A percentile compares a stretch with the other conserved stretches of the same genome.
Evolutionary conservation across 1,140 invertebrate species (phyloP).

Genomic region (Doryteuthis pealeii): DNA sequence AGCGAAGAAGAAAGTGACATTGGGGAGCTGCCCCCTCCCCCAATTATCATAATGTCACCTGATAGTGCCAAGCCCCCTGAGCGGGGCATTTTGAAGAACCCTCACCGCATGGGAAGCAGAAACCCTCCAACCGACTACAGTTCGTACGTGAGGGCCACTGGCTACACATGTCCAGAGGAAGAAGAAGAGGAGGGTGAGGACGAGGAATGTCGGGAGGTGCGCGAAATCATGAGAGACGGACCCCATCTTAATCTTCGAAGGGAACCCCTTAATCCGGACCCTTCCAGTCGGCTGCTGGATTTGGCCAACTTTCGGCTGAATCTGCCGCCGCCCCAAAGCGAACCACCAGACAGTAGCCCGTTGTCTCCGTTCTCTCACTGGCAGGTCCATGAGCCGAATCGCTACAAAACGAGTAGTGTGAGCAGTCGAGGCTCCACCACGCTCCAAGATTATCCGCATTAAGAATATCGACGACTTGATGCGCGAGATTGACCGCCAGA

Average conservation of each 20-base stretch:
- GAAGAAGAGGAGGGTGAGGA: conserved; percentile 50
- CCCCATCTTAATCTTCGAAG: conserved; percentile 13
- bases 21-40: conserved; percentile 49
- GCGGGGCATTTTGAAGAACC: conserved; percentile 49
- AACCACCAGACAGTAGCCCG: conserved; percentile 19
- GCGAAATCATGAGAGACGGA: conserved; percentile 45
- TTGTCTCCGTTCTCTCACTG: conserved; percentile 22
- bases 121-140: conserved; percentile 7
- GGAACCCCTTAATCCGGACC: conserved; percentile 18
- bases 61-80: conserved; percentile 47
- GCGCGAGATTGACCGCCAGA: conserved; percentile 42
- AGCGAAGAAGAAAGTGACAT: conserved; percentile 54
- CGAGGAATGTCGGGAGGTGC: conserved; percentile 50
- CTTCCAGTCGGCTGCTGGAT: conserved; percentile 1
- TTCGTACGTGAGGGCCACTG: conserved; percentile 1
- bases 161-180: conserved; percentile 23
- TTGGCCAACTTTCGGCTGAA: conserved; percentile 4
- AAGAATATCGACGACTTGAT: conserved; percentile 47
- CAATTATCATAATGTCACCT: conserved; percentile 50
- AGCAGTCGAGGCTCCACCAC: conserved; percentile 29
- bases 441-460: conserved; percentile 45
- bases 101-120: conserved; percentile 13
- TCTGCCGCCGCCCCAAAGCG: conserved; percentile 12
- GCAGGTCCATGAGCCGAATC: conserved; percentile 25
- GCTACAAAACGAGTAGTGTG: not conserved